Conservation (phyloP, 2,888 invertebrate species). For the Crepidodera aurea region DNA sequence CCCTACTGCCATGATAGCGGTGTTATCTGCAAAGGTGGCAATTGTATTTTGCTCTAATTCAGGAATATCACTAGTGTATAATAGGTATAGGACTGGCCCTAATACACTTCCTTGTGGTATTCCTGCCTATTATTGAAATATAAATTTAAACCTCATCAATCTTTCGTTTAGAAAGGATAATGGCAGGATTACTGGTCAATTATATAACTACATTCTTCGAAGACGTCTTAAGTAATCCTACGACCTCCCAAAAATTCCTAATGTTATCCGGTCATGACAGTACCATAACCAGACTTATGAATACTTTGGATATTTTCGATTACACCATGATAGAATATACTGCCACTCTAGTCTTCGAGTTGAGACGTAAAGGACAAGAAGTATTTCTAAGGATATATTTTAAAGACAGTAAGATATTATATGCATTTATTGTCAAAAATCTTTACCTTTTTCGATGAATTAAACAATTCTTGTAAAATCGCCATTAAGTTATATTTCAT, state of each 20-base stretch:
- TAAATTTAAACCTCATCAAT: too few relatives aligned
- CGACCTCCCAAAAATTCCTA: constrained; percentile 65
- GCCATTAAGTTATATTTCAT: too few relatives aligned
- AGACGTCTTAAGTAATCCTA: not conserved
- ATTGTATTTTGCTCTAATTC: too few relatives aligned
- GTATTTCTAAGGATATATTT: constrained; percentile 32
- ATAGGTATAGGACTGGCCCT: too few relatives aligned
- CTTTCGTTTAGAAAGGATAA: not conserved
- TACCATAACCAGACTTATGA: constrained; percentile 74
- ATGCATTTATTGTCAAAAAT: too few relatives aligned
- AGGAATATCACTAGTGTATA: too few relatives aligned
- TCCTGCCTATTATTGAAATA: too few relatives aligned
- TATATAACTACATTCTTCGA: constrained; percentile 37
- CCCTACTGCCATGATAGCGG: too few relatives aligned
- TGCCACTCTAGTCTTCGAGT: constrained; percentile 73
- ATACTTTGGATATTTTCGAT: constrained; percentile 71
- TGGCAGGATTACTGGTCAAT: constrained; percentile 39
- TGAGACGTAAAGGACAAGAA: constrained; percentile 58
- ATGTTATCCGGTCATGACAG: constrained; percentile 82
- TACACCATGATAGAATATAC: constrained; percentile 71
- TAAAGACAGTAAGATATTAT: constrained; percentile 25
- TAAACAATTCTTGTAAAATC: too few relatives aligned
- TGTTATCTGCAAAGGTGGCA: too few relatives aligned
- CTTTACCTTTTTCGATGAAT: too few relatives aligned
- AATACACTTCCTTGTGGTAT: too few relatives aligned